Base-by-base conservation (phyloP, 2,888 invertebrate species). In the Trachelus iudaicus region DNA sequence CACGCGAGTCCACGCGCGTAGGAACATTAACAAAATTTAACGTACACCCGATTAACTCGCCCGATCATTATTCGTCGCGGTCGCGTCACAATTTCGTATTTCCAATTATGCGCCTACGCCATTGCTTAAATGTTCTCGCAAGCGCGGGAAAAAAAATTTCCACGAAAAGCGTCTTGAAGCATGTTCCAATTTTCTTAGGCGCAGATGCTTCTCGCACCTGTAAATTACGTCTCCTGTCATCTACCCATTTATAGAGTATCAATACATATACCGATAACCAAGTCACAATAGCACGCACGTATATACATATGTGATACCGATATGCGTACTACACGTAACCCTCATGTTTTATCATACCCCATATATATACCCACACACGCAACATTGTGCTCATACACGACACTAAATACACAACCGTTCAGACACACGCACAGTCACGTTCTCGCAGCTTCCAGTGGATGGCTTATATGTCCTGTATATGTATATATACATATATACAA, bases 401-500 rank as follows among this genome's bases (percentile, higher is more conserved):
- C 56, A 56, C 56, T 23, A 56, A 56, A 23, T 56, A 56, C 56
- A 56, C 56, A 1, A 56, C 9, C 23, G 56, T 56, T 23, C 56
- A 56, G 56, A 56, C 9, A 23, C 56, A 56, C 56, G 23, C 23
- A 56, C 23, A 56, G 56, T 56, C 23, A 56, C 56, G 56, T 56
- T 56, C 56, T 56, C 23, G 56, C 56, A 23, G 56, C 56, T 56
- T 56, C 23, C 56, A 56, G 56, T 56, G 56, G 56, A 56, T 56
- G 56, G 56, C 56, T 56, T 56, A 56, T 56, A 9, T 56, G 56
- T 56, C 56, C 80, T 75, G 73, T 74, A 76, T 79, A 56, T 40
- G 75, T 71, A 79, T 76, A 73, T 75, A 77, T 76, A 74, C 75
- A 75, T 73, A 75, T 75, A 78, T 69, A 81, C 35, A 23, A n/a